phyloP scores from a whole-genome alignment of 2,888 invertebrate genomes.

The Deroplatys truncata region DNA sequence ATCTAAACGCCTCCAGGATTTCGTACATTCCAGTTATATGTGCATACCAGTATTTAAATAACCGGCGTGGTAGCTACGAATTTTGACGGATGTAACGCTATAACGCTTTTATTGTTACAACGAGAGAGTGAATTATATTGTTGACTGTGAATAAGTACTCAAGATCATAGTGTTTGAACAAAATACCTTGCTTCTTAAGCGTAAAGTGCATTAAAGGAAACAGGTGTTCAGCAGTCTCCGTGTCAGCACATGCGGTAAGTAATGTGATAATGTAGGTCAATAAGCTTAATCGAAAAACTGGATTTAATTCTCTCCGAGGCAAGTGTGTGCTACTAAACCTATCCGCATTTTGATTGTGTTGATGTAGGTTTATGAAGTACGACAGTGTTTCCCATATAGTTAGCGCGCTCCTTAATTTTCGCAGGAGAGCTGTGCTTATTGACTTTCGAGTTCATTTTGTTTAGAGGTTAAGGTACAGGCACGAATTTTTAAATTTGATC shows the following conservation, averaged over 20 bases:
- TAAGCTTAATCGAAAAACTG: not conserved
- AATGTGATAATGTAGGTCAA: not conserved
- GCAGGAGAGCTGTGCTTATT: too few relatives aligned
- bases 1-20: not conserved
- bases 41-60: not conserved
- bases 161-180: not conserved
- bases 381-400: too few relatives aligned
- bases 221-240: not conserved
- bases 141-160: not conserved
- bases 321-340: not conserved
- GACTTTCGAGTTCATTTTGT: too few relatives aligned
- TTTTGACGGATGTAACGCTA: not conserved
- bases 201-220: not conserved
- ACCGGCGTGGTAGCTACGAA: not conserved
- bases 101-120: not conserved
- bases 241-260: not conserved
- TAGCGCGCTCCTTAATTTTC: too few relatives aligned
- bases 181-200: not conserved
- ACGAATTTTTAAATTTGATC: too few relatives aligned
- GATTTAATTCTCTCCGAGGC: not conserved
- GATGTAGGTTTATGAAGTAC: too few relatives aligned
- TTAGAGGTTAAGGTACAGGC: too few relatives aligned
- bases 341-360: too few relatives aligned
- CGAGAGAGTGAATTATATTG: not conserved
- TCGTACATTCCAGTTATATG: not conserved